Base-by-base conservation (phyloP, 2,113 vertebrate species). In the Benitochromis conjunctus region DNA sequence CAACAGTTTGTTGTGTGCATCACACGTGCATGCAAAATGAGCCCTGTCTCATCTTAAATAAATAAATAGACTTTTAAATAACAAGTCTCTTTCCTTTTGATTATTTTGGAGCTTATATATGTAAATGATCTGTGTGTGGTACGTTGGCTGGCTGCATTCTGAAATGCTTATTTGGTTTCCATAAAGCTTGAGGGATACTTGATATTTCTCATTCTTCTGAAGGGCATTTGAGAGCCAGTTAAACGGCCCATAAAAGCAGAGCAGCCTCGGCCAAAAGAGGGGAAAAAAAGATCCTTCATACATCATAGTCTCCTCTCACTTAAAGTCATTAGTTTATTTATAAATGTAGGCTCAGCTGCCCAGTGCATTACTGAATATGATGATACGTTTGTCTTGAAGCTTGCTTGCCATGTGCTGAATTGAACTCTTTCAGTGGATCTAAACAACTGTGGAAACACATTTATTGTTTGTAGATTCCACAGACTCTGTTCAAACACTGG, bases 261-360 rank as follows among this genome's bases (percentile, higher is more conserved):
- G 9, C 71, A 84, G 80, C 43, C 60, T 79, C 9, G 8, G 85
- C 48, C 69, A 76, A 56, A 74, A 71, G 83, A 82, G 26, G 79
- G 13, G 13, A 0, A 71, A 26, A 41, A 71, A 80, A 57, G 78
- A 77, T 62, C 60, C 79, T 80, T 58, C 60, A 66, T 79, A 82
- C 54, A 84, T 85, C 74, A 83, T 62, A 66, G 80, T 76, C 38
- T 55, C 77, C 83, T 69, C 71, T 89, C 76, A 83, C 62, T 89
- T 79, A 82, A 16, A 87, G 81, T 41, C 53, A 76, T 56, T 81
- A 8, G 69, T 56, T 92, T 83, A 89, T 86, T 91, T 82, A 80
- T 86, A 54, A 84, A 62, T 11, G 24, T 16, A 56, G 53, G 31
- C 56, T 9, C 41, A 71, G 60, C 14, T 56, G 36, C 13, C 56